Evolutionary conservation across 2,888 invertebrate species (phyloP).

Genomic region (Drosophila tanythrix): DNA sequence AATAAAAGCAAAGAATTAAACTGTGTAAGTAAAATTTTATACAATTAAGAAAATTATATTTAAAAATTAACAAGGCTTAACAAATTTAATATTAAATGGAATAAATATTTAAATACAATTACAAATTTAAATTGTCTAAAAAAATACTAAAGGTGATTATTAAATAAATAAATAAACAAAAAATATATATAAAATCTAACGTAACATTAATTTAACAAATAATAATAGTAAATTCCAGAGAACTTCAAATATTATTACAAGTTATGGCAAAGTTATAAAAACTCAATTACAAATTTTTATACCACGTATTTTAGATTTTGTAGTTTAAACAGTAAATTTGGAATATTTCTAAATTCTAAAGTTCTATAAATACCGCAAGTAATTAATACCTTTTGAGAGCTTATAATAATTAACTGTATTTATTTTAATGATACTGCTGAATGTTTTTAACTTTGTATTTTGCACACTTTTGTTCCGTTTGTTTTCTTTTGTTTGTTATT

Average conservation of each 20-base stretch:
- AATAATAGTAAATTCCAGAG: neutral
- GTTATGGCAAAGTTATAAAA: neutral
- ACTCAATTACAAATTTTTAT: neutral
- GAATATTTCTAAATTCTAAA: neutral
- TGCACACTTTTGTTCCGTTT: constrained; percentile 23
- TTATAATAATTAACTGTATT: neutral
- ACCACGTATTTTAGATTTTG: neutral
- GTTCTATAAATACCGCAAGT: neutral
- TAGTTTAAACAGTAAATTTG: neutral
- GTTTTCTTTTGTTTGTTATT: constrained; percentile 1
- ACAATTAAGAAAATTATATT: neutral
- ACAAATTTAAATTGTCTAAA: neutral
- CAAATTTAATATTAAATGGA: neutral
- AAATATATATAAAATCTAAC: neutral
- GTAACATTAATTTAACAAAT: neutral
- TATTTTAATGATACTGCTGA: neutral
- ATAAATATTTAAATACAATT: neutral
- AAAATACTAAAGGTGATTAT: neutral
- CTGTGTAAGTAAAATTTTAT: neutral
- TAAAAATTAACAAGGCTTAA: neutral
- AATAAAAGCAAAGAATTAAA: neutral
- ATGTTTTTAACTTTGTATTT: constrained; percentile 10
- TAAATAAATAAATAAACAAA: neutral
- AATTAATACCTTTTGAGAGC: constrained; percentile 37
- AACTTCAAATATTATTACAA: neutral